These are phyloP conservation scores for Todiramphus saurophagus DNA, from an alignment of 2,113 vertebrate genomes.

Conservation along the genomic window DNA sequence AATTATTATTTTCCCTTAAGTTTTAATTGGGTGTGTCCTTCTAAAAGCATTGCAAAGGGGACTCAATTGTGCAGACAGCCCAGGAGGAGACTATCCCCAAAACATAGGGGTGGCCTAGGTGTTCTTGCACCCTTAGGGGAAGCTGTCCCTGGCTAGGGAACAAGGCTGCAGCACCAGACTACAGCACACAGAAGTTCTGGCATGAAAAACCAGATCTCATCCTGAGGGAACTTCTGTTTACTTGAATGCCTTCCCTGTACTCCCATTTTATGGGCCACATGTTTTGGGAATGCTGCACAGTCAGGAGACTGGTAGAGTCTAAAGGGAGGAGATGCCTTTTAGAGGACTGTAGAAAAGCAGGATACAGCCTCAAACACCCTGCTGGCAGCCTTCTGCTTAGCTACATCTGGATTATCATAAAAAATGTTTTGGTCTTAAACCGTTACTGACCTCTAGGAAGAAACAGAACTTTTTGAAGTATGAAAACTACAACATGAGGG, in stretches of 20 bases:
- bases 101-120: background rate
- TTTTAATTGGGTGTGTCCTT: background rate
- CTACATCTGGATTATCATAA: background rate
- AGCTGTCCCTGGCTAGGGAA: background rate
- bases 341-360: background rate
- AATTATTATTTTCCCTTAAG: background rate
- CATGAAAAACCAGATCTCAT: background rate
- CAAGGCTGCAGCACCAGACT: rapidly evolving
- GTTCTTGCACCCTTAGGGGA: background rate
- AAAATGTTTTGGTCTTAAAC: background rate
- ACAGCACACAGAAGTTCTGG: background rate
- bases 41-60: background rate
- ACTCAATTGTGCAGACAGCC: background rate
- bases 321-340: background rate
- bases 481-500: background rate
- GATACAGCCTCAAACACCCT: background rate
- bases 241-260: slow-evolving; percentile 22
- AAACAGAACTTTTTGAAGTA: background rate
- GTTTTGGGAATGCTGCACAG: slow-evolving; percentile 8
- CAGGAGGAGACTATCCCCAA: background rate
- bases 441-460: background rate
- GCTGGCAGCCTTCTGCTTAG: background rate
- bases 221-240: slow-evolving; percentile 13
- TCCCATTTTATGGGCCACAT: slow-evolving; percentile 16
- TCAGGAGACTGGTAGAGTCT: background rate